Conservation (phyloP, 1,140 invertebrate species). For the Drepana arcuata region DNA sequence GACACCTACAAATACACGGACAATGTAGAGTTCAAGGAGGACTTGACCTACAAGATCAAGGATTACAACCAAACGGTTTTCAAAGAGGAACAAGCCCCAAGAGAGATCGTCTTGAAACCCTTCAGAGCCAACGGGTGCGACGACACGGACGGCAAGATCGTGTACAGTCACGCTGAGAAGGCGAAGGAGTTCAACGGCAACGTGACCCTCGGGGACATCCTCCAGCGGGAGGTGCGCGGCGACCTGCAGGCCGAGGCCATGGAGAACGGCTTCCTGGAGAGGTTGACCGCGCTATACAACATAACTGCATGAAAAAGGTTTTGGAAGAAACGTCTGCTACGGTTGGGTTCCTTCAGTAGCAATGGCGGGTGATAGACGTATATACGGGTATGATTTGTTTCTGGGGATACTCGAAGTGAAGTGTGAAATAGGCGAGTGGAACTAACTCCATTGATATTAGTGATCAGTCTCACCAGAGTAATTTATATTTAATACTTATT, state of each 20-base stretch:
- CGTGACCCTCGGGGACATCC: conserved; percentile 27
- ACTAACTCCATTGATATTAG: too few relatives aligned
- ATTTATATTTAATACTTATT: too few relatives aligned
- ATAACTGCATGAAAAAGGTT: conserved; percentile 49
- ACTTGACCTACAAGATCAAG: conserved; percentile 11
- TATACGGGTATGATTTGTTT: too few relatives aligned
- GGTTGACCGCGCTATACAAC: conserved; percentile 45
- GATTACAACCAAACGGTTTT: conserved; percentile 2
- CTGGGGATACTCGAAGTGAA: too few relatives aligned
- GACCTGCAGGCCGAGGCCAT: conserved; percentile 28
- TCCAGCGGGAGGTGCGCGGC: conserved; percentile 17
- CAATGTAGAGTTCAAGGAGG: conserved; percentile 29
- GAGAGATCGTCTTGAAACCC: conserved; percentile 19
- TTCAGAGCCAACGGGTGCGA: conserved; percentile 29
- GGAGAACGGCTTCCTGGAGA: conserved; percentile 47
- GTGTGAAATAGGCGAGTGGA: too few relatives aligned
- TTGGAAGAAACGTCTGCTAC: too few relatives aligned
- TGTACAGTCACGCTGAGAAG: conserved; percentile 47
- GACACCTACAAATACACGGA: not conserved
- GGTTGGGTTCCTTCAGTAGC: too few relatives aligned
- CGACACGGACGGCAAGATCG: conserved; percentile 50
- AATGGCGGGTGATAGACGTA: too few relatives aligned
- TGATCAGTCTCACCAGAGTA: too few relatives aligned
- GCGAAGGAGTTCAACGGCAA: conserved; percentile 21
- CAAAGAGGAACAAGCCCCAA: conserved; percentile 19